phyloP scores from a whole-genome alignment of 2,113 vertebrate species.

The Suricata suricatta region DNA sequence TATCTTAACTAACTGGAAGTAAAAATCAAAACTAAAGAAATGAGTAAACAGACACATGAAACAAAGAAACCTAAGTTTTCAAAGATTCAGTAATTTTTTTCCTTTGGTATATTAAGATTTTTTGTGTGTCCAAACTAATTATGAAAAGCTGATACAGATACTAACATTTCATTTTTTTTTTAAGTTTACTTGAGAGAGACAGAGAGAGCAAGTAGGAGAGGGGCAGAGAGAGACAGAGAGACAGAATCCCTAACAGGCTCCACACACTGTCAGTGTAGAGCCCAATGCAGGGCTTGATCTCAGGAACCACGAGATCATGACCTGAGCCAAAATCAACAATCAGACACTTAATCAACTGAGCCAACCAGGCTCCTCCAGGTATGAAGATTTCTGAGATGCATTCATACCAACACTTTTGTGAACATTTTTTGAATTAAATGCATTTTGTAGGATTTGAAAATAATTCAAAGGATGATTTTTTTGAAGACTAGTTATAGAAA shows the following conservation, averaged over 20 bases:
- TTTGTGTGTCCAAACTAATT: constrained; percentile 8
- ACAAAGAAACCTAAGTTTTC: not conserved
- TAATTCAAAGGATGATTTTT: constrained; percentile 21
- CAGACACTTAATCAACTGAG: no score
- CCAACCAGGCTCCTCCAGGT: no score
- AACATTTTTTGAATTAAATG: constrained; percentile 29
- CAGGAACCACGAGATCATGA: no score
- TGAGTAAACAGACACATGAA: not conserved
- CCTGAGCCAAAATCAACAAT: no score
- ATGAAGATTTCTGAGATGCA: not conserved
- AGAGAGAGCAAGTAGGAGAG: no score
- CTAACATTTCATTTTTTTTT: not conserved
- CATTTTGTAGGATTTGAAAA: constrained; percentile 44
- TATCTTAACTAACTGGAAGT: not conserved
- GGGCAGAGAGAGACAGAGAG: no score
- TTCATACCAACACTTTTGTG: not conserved
- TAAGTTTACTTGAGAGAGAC: no score
- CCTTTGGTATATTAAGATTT: not conserved
- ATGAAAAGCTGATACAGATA: not conserved
- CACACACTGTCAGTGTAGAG: no score
- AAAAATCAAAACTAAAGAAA: not conserved
- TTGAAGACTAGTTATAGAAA: constrained; percentile 35
- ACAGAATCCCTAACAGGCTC: no score
- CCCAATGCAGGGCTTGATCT: no score
- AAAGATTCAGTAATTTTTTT: constrained; percentile 2